phyloP scores from a whole-genome alignment of 2,113 vertebrate genomes.

The Mormyrus iriodes region DNA sequence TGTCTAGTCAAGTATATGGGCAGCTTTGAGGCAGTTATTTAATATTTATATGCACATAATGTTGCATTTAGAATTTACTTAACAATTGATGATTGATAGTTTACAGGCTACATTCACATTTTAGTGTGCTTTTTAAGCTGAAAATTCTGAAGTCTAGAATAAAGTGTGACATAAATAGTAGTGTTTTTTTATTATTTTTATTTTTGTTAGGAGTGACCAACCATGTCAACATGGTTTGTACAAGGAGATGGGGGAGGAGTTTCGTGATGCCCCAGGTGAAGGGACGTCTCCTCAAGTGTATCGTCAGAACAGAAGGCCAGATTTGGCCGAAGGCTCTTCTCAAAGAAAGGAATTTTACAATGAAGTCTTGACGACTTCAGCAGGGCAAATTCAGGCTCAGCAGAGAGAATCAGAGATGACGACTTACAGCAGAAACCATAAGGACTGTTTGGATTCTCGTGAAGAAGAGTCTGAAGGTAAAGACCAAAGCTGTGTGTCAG shows the following conservation, averaged over 20 bases:
- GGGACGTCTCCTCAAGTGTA: constrained; percentile 48
- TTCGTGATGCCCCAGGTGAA: constrained; percentile 47
- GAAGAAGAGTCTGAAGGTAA: constrained; percentile 56
- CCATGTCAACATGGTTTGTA: constrained; percentile 74
- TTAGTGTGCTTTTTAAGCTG: background rate
- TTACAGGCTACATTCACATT: background rate
- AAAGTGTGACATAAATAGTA: background rate
- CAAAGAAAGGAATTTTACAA: constrained; percentile 64
- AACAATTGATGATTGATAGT: background rate
- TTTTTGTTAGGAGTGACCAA: background rate
- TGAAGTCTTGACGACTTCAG: constrained; percentile 54
- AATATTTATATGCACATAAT: background rate
- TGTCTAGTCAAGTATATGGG: background rate
- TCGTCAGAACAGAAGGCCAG: constrained; percentile 64
- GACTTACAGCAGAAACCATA: constrained; percentile 55
- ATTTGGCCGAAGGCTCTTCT: constrained; percentile 59
- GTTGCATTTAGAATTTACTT: background rate
- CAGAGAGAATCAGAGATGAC: constrained; percentile 65
- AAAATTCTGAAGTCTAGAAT: background rate
- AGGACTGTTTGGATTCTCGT: constrained; percentile 56
- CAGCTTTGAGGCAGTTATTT: background rate
- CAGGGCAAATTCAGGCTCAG: constrained; percentile 57
- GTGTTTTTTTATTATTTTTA: background rate
- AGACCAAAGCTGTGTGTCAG: constrained; percentile 55
- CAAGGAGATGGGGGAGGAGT: constrained; percentile 71